A percentile compares a stretch with the other conserved stretches of the same genome.
Evolutionary conservation across 2,888 invertebrate species (phyloP).

Genomic region (Clistopyga incitator): DNA sequence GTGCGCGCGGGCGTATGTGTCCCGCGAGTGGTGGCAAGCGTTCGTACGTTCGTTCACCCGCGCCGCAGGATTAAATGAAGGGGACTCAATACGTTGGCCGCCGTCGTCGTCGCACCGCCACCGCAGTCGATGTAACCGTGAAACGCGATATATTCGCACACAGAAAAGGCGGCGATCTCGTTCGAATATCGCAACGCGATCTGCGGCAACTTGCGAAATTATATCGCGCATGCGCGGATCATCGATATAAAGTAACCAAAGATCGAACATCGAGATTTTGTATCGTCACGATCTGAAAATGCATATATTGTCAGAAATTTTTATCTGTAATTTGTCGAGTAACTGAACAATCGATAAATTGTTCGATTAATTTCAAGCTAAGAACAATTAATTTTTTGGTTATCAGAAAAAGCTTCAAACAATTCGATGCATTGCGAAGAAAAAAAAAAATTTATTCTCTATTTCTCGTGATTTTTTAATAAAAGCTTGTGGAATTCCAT

Average conservation of each 20-base stretch:
- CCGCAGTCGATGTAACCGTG: conserved; percentile 65
- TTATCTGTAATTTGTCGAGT: no score
- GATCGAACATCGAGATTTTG: not conserved
- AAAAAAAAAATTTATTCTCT: no score
- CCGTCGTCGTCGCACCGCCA: conserved; percentile 11
- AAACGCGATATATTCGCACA: conserved; percentile 67
- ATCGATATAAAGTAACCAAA: not conserved
- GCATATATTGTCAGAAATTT: no score
- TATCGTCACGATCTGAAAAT: no score
- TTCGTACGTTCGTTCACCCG: conserved; percentile 61
- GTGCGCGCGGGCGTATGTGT: conserved; percentile 10
- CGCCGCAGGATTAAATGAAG: conserved; percentile 48
- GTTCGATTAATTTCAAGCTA: not conserved
- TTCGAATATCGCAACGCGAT: conserved; percentile 53
- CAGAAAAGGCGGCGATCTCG: conserved; percentile 44
- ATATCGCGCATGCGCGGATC: not conserved
- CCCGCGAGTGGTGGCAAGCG: conserved; percentile 10
- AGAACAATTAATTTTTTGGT: not conserved
- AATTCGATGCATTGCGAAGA: no score
- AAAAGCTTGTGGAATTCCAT: conserved; percentile 11
- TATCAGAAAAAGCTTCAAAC: not conserved
- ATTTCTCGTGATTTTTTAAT: no score
- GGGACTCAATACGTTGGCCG: conserved; percentile 10
- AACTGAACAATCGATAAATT: no score
- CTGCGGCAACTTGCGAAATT: conserved; percentile 39